phyloP scores from a whole-genome alignment of 1,140 invertebrate genomes.

The Calephelis nemesis region DNA sequence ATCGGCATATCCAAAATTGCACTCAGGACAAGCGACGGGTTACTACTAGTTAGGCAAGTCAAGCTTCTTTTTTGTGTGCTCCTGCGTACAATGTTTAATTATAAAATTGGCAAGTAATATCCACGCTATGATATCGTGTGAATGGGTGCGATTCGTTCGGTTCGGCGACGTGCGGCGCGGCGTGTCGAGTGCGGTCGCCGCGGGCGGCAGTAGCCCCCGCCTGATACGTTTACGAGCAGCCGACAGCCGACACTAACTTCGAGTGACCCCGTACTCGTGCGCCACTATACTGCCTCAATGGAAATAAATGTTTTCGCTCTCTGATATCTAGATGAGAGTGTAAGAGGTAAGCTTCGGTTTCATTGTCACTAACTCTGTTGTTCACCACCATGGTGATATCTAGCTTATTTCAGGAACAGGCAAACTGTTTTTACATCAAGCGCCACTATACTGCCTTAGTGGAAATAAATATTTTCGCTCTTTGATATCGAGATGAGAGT shows the following conservation, averaged over 20 bases:
- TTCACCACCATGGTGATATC: no score
- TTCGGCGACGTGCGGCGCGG: conserved; percentile 71
- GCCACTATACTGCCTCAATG: conserved; percentile 66
- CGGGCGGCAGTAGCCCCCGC: conserved; percentile 67
- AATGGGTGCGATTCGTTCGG: conserved; percentile 73
- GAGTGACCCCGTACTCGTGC: conserved; percentile 71
- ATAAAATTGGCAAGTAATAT: conserved; percentile 48
- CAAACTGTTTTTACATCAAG: conserved; percentile 1
- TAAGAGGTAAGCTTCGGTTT: no score
- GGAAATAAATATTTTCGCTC: conserved; percentile 54
- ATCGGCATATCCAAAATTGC: no score
- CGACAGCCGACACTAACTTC: conserved; percentile 62
- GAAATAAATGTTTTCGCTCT: conserved; percentile 52
- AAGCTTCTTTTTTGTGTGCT: no score
- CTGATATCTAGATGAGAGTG: no score
- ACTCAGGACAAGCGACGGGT: no score
- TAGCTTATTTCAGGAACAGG: no score
- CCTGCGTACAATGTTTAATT: background rate
- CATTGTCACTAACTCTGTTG: no score
- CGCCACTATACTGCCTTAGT: conserved; percentile 66
- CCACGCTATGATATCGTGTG: conserved; percentile 58
- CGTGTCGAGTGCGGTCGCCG: conserved; percentile 75
- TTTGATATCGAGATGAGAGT: no score
- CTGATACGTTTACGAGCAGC: conserved; percentile 72
- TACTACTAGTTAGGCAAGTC: no score